Base-by-base conservation (phyloP, 2,113 vertebrate genomes). In the Paramisgurnus dabryanus region DNA sequence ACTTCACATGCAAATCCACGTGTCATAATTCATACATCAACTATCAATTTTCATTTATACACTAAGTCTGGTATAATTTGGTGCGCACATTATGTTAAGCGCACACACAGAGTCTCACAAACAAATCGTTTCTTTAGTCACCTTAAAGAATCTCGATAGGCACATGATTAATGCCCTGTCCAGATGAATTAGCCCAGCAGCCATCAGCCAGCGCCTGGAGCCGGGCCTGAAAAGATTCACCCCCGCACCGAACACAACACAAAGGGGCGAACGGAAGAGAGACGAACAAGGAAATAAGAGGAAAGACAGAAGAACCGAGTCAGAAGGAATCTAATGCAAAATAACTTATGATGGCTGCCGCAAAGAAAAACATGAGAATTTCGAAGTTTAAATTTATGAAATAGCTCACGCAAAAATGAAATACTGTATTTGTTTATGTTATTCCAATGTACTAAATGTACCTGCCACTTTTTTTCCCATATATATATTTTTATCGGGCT, bases 101-200 rank as follows among this genome's bases (percentile, higher is more conserved):
- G 63, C 58, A 71, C 45, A 76, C 66, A 34, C 58, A 17, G 3
- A 5, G 27, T 2, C 18, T 67, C 39, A 60, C 69, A 76, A 61
- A 68, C 81, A 82, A 81, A 83, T 82, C 49, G 58, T 50, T 84
- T 88, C 13, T 84, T 85, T 80, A 79, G 84, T 84, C 82, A 85
- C 84, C 83, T 85, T 87, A 88, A 83, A 80, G 86, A 65, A 86
- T 89, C 80, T 87, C 85, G 84, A 87, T 84, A 83, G 87, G 87
- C 87, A 89, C 87, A 91, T 92, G 92, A 93, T 91, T 87, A 91
- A 93, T 92, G 89, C 89, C 88, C 90, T 93, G 90, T 90, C 92
- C 85, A 81, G 85, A 80, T 88, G 85, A 90, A 90, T 93, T 92
- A 91, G 85, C 85, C 78, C 76, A 63, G 70, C 39, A 83, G 84